Base-by-base conservation (phyloP, 2,113 vertebrate genomes). In the Symphodus melops region DNA sequence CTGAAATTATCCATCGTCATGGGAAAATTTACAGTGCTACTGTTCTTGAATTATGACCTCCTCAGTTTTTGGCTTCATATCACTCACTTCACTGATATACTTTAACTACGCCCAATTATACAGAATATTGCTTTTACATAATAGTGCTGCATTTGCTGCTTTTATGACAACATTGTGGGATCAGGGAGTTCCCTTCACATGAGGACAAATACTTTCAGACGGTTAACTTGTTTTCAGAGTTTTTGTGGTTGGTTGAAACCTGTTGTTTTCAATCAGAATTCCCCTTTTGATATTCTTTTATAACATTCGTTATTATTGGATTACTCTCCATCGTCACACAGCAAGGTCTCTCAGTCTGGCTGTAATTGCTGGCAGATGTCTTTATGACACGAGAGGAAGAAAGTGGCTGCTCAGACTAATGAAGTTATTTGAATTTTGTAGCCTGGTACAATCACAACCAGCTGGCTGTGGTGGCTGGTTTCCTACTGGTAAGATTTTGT, bases 341-440 rank as follows among this genome's bases (percentile, higher is more conserved):
- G 75, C 66, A 72, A 60, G 54, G 63, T 72, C 39, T 70, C 70
- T 65, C 63, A 76, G 23, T 65, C 37, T 59, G 44, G 23, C 39
- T 60, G 19, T 75, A 80, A 88, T 83, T 57, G 70, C 56, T 4
- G 23, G 53, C 84, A 93, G 76, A 85, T 85, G 83, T 67, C 69
- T 69, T 62, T 28, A 79, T 61, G 63, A 70, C 67, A 85, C 3
- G 5, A 70, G 36, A 74, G 21, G 57, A 85, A 77, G 28, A 80
- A 77, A 68, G 54, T 57, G 68, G 54, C 25, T 59, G 41, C 71
- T 46, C 28, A 59, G 58, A 82, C 79, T 82, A 63, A 84, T 68
- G 70, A 53, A 3, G 46, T 60, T 62, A 63, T 82, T 68, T 83
- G 55, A 81, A 77, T 82, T 3, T 56, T 6, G 73, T 25, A 56